Base-by-base conservation (phyloP, 2,797 vertebrate species). In the Pangasius djambal region DNA sequence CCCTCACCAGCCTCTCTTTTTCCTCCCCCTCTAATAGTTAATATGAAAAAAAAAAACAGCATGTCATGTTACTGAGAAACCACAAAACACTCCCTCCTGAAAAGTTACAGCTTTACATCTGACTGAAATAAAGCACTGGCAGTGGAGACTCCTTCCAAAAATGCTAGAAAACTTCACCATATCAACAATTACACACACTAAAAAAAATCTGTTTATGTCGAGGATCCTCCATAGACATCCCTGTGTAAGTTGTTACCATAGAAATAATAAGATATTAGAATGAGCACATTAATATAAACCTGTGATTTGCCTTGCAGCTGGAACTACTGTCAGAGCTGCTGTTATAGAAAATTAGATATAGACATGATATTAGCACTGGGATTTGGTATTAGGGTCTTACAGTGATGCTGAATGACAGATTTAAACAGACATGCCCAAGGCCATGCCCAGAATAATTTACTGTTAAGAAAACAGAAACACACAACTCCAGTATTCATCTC, bases 381-480 rank as follows among this genome's bases (percentile, higher is more conserved):
- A 75, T 75, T 75, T 40, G 7, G 20, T 22, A 74, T 74, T 44
- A 74, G 37, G 22, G 20, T 25, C 13, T 75, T 44, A 48, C 20
- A 74, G 20, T 74, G 70, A 44, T 74, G 31, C 67, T 37, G 69
- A 72, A 37, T 40, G 34, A 72, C 69, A 20, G 69, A 72, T 72
- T 18, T 72, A 20, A 72, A 72, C 69, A 72, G 31, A 5, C 70
- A 44, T 50, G 25, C 8, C n/a, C 16, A 79, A 31, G 50, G 55
- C 28, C 28, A 79, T 79, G n/a, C n/a, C 22, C n/a, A 79, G 77
- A 79, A 77, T n/a, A 77, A 77, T 77, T 50, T 28, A 50, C 7
- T 6, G 48, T 50, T 52, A n/a, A 52, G 74, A n/a, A 77, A 77
- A 77, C 44, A 77, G 75, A 55, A 52, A 16, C 72, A 28, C 22